These are phyloP conservation scores for Lasioglossum vierecki DNA, from an alignment of 2,888 invertebrate species.

Conservation along the genomic window DNA sequence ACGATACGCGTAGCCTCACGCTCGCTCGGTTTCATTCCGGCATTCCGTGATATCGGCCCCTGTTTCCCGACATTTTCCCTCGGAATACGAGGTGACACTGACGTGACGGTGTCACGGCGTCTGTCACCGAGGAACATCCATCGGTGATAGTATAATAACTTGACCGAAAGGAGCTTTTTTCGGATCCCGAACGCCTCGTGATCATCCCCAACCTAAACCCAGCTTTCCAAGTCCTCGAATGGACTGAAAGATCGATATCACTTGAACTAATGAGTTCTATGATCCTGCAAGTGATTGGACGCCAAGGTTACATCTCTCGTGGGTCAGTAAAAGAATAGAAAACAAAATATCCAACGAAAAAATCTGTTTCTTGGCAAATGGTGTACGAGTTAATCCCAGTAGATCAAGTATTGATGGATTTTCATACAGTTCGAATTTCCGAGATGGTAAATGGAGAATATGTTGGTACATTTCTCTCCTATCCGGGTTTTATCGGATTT, in stretches of 20 bases:
- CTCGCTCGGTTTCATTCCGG: conserved; percentile 44
- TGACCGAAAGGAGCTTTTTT: neutral
- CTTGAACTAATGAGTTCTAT: neutral
- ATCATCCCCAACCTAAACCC: neutral
- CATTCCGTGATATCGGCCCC: conserved; percentile 29
- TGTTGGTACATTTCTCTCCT: neutral
- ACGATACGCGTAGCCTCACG: conserved; percentile 27
- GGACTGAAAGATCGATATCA: neutral
- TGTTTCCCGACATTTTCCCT: conserved; percentile 33
- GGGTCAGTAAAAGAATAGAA: neutral
- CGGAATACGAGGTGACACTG: conserved; percentile 24
- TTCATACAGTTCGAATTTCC: neutral
- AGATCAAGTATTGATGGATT: neutral
- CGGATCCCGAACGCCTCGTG: neutral
- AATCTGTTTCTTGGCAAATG: neutral
- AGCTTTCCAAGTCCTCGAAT: neutral
- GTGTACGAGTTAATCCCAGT: neutral
- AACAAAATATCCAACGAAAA: neutral
- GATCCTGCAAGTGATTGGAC: neutral
- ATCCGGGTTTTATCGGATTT: neutral
- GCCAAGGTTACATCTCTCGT: neutral
- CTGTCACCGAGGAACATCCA: conserved; percentile 23
- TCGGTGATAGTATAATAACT: conserved; percentile 35
- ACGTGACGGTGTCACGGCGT: conserved; percentile 2
- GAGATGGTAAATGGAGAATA: neutral